Percentiles rank a stretch among this genome's conserved stretches.
Evolutionary conservation across 2,797 vertebrate species (phyloP).

Genomic region (Lerista edwardsae): DNA sequence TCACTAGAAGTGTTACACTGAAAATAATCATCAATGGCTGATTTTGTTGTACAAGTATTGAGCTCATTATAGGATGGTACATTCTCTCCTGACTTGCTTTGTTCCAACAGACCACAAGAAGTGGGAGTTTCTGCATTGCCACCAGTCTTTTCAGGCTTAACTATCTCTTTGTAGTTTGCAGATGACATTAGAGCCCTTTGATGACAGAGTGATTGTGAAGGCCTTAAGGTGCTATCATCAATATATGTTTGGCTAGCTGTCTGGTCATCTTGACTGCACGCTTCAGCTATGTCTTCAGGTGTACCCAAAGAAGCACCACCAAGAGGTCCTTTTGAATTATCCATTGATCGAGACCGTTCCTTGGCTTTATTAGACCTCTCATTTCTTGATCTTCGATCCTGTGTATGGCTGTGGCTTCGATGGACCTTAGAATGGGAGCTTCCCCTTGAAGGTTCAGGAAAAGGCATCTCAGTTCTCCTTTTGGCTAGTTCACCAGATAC

Average conservation of each 20-base stretch:
- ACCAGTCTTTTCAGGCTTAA: conserved; percentile 90
- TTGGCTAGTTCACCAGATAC: conserved; percentile 97
- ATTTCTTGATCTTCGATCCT: conserved; percentile 94
- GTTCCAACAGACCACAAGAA: conserved; percentile 89
- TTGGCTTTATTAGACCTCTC: conserved; percentile 95
- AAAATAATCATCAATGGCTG: conserved; percentile 91
- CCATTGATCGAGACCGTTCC: conserved; percentile 97
- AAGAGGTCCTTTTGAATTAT: conserved; percentile 94
- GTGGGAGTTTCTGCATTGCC: conserved; percentile 87
- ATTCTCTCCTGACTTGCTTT: conserved; percentile 83
- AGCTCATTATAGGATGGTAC: conserved; percentile 89
- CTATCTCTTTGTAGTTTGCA: conserved; percentile 84
- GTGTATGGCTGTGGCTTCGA: conserved; percentile 97
- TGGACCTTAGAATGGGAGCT: conserved; percentile 97
- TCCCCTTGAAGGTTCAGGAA: conserved; percentile 95
- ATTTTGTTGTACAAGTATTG: conserved; percentile 89
- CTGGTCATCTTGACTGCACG: conserved; percentile 87
- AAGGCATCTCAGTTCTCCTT: conserved; percentile 97
- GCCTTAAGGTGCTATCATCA: conserved; percentile 92
- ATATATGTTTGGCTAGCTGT: conserved; percentile 88
- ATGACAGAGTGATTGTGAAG: conserved; percentile 87
- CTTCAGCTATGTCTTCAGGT: conserved; percentile 87
- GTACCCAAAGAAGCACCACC: conserved; percentile 86
- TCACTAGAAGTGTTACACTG: conserved; percentile 91
- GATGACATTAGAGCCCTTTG: conserved; percentile 86